Conservation (phyloP, 1,140 invertebrate species). For the Brachionus rubens region DNA sequence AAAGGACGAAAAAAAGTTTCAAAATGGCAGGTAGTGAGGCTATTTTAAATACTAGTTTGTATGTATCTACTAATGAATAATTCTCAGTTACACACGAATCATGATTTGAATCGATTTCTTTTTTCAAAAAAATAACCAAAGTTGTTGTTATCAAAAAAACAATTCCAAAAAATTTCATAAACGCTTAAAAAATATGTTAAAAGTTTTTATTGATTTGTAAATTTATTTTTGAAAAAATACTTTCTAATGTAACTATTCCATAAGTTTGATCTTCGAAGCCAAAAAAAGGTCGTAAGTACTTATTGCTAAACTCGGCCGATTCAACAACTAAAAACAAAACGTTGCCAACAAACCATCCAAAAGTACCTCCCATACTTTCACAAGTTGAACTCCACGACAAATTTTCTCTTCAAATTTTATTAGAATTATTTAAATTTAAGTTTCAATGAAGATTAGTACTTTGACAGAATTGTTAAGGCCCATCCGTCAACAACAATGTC, state of each 20-base stretch:
- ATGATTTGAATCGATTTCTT: background rate
- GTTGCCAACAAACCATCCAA: slow-evolving; percentile 94
- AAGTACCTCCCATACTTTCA: slow-evolving; percentile 95
- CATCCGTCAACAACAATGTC: slow-evolving; percentile 99
- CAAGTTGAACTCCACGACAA: slow-evolving; percentile 97
- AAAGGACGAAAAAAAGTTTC: slow-evolving; percentile 71
- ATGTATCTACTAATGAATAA: slow-evolving; percentile 5
- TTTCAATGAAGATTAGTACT: background rate
- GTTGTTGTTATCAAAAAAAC: slow-evolving; percentile 2
- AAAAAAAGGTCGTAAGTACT: background rate
- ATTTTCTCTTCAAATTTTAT: slow-evolving; percentile 74
- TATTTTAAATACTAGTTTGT: slow-evolving; percentile 39
- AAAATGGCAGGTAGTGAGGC: slow-evolving; percentile 70
- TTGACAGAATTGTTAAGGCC: slow-evolving; percentile 91
- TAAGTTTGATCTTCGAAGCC: background rate
- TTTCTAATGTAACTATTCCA: slow-evolving; percentile 33
- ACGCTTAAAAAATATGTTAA: background rate
- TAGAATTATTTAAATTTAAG: too few relatives aligned
- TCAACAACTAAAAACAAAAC: slow-evolving; percentile 95
- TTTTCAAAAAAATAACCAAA: slow-evolving; percentile 29
- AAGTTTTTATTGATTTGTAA: slow-evolving; percentile 48
- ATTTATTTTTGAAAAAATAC: slow-evolving; percentile 1
- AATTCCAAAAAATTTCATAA: slow-evolving; percentile 38
- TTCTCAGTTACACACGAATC: background rate
- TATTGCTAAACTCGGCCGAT: slow-evolving; percentile 74